Evolutionary conservation across 2,113 vertebrate species (phyloP).

Genomic region (Glaucidium brasilianum): DNA sequence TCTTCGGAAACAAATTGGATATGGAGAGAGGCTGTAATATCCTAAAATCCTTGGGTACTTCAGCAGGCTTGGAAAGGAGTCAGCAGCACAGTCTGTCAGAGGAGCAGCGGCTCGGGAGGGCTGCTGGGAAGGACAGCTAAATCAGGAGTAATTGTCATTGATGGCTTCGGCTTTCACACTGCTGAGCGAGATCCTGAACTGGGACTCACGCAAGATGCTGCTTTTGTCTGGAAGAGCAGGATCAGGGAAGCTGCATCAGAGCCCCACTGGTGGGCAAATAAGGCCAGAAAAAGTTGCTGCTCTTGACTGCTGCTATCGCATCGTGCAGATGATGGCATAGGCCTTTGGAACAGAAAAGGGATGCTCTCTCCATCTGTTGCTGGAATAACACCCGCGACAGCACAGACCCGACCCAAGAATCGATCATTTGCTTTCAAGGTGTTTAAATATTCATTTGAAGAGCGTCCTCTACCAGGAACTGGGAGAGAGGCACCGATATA

Average conservation of each 20-base stretch:
- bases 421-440: not conserved
- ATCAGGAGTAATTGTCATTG: not conserved
- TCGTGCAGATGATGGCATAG: not conserved
- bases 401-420: not conserved
- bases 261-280: not conserved
- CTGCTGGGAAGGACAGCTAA: not conserved
- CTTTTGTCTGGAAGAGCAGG: not conserved
- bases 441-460: not conserved
- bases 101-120: not conserved
- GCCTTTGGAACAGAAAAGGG: not conserved
- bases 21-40: not conserved
- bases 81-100: not conserved
- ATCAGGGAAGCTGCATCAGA: not conserved
- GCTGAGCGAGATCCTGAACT: not conserved
- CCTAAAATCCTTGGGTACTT: not conserved
- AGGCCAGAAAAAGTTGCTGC: not conserved
- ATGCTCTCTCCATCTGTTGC: not conserved
- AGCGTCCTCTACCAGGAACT: not conserved
- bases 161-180: not conserved
- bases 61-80: not conserved
- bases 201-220: not conserved
- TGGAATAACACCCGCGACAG: not conserved
- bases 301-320: not conserved
- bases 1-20: not conserved
- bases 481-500: not conserved